Conservation (phyloP, 1,140 invertebrate species). For the Eumaeus atala region DNA sequence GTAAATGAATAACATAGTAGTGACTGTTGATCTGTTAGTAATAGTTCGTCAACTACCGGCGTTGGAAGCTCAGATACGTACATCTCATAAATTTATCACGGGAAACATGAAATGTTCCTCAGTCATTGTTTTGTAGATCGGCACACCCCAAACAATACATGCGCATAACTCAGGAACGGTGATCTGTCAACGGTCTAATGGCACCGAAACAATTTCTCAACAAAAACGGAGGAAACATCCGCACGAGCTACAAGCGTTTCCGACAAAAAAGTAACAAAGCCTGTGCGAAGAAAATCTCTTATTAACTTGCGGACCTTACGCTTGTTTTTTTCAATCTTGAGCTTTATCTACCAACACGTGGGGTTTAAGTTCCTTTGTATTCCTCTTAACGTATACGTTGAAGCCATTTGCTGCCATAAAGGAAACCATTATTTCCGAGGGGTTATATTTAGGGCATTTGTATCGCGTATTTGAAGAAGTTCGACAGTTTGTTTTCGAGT, state of each 20-base stretch:
- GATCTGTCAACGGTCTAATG: conserved; percentile 73
- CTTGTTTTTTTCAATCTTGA: conserved; percentile 20
- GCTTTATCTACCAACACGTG: conserved; percentile 9
- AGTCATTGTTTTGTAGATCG: conserved; percentile 6
- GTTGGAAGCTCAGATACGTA: too few relatives aligned
- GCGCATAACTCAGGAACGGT: conserved; percentile 62
- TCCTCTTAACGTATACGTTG: conserved; percentile 21
- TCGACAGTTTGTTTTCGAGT: conserved; percentile 73
- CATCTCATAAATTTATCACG: conserved; percentile 1
- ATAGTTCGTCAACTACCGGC: too few relatives aligned
- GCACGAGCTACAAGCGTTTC: conserved; percentile 55
- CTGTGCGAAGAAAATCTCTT: conserved; percentile 46
- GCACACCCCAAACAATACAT: conserved; percentile 42
- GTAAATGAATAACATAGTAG: too few relatives aligned
- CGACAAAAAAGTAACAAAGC: conserved; percentile 62
- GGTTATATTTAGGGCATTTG: conserved; percentile 66
- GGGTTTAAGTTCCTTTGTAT: conserved; percentile 21
- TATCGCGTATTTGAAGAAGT: conserved; percentile 73
- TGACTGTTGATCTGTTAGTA: too few relatives aligned
- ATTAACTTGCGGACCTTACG: conserved; percentile 43
- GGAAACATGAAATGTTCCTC: conserved; percentile 2
- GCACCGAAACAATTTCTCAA: conserved; percentile 69
- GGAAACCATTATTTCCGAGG: conserved; percentile 71
- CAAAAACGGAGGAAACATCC: conserved; percentile 67
- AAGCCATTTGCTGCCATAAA: conserved; percentile 37